Evolutionary conservation across 1,140 invertebrate species (phyloP), one percentile per base, ranked within the genome.

Genomic region (Hirudo medicinalis): DNA sequence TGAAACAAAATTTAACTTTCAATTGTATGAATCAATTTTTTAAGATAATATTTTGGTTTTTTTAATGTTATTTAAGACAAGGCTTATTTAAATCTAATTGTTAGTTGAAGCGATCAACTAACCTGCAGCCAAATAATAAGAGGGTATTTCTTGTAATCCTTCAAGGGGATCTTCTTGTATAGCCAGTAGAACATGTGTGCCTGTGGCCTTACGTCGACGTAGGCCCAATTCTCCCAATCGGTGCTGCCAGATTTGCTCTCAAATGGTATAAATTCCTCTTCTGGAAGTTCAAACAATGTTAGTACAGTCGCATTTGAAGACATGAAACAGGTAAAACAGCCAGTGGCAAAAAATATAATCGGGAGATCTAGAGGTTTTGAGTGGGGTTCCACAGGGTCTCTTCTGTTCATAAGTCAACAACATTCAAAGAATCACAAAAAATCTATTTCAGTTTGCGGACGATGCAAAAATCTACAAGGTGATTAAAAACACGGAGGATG

Each of bases 171-270:
- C 19, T 75, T 76, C 27, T 74, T 67, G 67, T 79, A 79, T 8
- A 78, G 71, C 78, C 78, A 79, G 67, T 75, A 79, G 72, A 79
- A 79, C 75, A 78, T 76, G 54, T 78, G 76, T n/a, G 77, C 77
- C 27, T 75, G 60, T 0, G 76, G 75, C 17, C 77, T 74, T 29
- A 79, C 77, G 29, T 73, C 73, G 20, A 77, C 77, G 71, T 79
- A 79, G 22, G 71, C 75, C 78, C 78, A 79, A 54, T 72, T 68
- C 60, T 75, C 22, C 53, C 69, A 53, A 1, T 36, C 53, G 40
- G 40, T 49, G 13, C 69, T 25, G 36, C 69, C 43, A 27, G 22
- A 22, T 36, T 15, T 19, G 15, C 53, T 70, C 40, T 54, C 29
- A 15, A 25, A 63, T 15, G 57, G 22, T 63, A 8, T 15, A 63